phyloP scores from a whole-genome alignment of 1,140 invertebrate species.

The Parasteatoda tepidariorum region DNA sequence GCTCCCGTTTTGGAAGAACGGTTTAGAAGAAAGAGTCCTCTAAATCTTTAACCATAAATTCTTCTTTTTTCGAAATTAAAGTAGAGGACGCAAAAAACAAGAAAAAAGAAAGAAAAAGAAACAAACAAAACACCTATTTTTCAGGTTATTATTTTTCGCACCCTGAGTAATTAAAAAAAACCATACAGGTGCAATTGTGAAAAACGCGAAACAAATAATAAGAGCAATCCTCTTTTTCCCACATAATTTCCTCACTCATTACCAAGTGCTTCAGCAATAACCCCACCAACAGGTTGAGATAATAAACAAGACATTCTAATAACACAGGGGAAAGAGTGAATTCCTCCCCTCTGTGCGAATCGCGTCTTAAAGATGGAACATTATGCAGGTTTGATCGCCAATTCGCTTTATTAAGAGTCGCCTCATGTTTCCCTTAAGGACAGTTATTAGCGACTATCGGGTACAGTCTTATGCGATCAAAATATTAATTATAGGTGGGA shows the following conservation, averaged over 20 bases:
- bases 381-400: neutral
- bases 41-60: too few species aligned
- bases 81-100: too few species aligned
- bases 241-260: neutral
- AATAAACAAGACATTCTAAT: neutral
- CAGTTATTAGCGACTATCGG: neutral
- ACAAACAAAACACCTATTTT: too few species aligned
- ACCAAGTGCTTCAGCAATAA: neutral
- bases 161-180: too few species aligned
- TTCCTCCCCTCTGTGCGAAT: neutral
- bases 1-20: too few species aligned
- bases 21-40: too few species aligned
- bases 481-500: neutral
- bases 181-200: neutral
- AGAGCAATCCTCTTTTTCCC: neutral
- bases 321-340: neutral
- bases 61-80: too few species aligned
- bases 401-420: neutral
- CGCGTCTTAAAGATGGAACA: neutral
- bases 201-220: neutral
- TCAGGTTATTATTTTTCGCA: too few species aligned
- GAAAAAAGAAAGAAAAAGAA: too few species aligned
- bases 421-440: neutral
- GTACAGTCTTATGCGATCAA: neutral
- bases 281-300: neutral